Percentiles rank a stretch among this genome's conserved stretches.
Evolutionary conservation across 64 coral and sea anemone genomes (phyloP).

Genomic region (Montipora cactus): DNA sequence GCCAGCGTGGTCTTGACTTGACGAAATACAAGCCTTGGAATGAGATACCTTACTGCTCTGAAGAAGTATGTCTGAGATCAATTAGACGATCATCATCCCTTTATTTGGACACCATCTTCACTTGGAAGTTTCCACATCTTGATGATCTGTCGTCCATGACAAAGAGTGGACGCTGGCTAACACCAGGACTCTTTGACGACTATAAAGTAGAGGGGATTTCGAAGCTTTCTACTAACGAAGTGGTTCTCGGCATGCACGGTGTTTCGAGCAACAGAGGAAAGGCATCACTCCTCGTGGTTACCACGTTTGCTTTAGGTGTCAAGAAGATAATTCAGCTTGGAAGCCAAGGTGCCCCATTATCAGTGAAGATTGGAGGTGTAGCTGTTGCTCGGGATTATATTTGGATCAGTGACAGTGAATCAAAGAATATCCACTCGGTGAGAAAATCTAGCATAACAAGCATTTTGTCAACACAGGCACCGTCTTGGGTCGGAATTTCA

Average conservation of each 20-base stretch:
- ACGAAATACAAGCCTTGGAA: constrained; percentile 72
- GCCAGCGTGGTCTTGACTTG: constrained; percentile 82
- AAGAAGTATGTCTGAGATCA: constrained; percentile 83
- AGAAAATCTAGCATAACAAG: constrained; percentile 37
- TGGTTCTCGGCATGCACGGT: constrained; percentile 90
- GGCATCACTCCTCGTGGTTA: constrained; percentile 82
- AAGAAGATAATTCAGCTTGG: constrained; percentile 83
- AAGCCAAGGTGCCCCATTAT: constrained; percentile 44
- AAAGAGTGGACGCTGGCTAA: constrained; percentile 87
- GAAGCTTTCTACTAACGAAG: constrained; percentile 59
- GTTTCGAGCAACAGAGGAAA: constrained; percentile 84
- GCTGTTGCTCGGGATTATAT: constrained; percentile 64
- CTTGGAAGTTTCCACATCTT: constrained; percentile 94
- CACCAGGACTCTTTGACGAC: constrained; percentile 92
- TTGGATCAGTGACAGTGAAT: constrained; percentile 62
- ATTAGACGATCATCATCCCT: constrained; percentile 85
- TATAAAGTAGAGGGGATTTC: constrained; percentile 90
- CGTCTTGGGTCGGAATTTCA: constrained; percentile 54
- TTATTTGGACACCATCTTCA: constrained; percentile 84
- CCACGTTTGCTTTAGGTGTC: constrained; percentile 44
- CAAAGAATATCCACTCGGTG: constrained; percentile 47
- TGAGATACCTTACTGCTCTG: constrained; percentile 90
- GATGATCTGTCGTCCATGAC: constrained; percentile 91
- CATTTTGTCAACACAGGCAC: constrained; percentile 33
- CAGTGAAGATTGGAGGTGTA: constrained; percentile 83